Conservation (phyloP, 2,113 vertebrate genomes). For the Trogon melanurus region DNA sequence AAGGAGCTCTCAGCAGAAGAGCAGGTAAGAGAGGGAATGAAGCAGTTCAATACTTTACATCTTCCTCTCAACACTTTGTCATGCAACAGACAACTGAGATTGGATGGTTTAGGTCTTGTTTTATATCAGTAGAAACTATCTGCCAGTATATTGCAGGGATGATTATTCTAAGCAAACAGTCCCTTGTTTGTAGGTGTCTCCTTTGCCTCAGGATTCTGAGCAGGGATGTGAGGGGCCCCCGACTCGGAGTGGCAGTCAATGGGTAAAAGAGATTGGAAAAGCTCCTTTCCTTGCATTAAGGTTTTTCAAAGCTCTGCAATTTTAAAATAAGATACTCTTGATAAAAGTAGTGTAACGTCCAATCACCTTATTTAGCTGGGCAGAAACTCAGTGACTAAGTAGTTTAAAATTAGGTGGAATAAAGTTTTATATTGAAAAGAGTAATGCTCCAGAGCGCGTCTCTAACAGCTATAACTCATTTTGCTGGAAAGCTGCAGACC, state of each 20-base stretch:
- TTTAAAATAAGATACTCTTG: background rate
- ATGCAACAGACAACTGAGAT: background rate
- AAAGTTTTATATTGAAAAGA: background rate
- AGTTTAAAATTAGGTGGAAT: background rate
- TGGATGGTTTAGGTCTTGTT: background rate
- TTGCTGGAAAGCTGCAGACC: background rate
- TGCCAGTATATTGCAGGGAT: background rate
- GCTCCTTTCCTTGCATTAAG: background rate
- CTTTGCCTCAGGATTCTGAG: background rate
- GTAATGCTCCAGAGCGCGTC: background rate
- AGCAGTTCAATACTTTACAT: background rate
- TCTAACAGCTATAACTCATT: background rate
- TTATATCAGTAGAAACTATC: background rate
- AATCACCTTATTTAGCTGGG: background rate
- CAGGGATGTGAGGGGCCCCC: background rate
- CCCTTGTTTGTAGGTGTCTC: accelerated
- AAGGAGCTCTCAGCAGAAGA: background rate
- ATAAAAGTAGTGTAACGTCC: background rate
- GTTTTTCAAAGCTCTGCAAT: background rate
- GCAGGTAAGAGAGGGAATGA: background rate
- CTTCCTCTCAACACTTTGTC: background rate
- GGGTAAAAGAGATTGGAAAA: background rate
- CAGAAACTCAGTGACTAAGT: background rate
- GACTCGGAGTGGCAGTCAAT: background rate
- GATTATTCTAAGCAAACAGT: background rate